Evolutionary conservation across 2,113 vertebrate genomes (phyloP).

Genomic region (Oxyura jamaicensis): DNA sequence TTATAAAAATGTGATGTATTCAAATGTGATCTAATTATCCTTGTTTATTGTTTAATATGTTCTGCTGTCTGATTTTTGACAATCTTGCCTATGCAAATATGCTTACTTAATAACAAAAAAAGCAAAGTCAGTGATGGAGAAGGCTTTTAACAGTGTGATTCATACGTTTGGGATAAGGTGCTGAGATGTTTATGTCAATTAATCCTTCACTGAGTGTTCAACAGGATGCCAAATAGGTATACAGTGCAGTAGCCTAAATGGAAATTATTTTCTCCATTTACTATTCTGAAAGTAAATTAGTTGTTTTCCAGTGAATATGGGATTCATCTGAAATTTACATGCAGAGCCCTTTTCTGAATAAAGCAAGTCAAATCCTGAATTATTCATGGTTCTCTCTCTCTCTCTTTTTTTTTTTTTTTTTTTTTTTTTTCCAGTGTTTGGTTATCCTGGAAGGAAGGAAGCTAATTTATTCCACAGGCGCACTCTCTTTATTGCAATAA

Average conservation of each 20-base stretch:
- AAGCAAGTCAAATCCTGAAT: slow-evolving; percentile 26
- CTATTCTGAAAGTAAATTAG: slow-evolving; percentile 25
- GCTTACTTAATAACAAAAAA: neutral
- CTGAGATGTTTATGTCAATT: neutral
- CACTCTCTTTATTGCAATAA: neutral
- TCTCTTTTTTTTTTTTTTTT: neutral
- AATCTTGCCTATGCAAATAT: neutral
- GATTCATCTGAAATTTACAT: slow-evolving; percentile 18
- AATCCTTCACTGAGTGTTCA: neutral
- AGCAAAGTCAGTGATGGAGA: neutral
- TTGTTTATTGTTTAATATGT: neutral
- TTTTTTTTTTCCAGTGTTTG: neutral
- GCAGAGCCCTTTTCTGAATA: neutral
- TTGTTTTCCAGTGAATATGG: slow-evolving; percentile 1
- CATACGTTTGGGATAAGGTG: neutral
- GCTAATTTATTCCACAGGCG: neutral
- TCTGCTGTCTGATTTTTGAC: neutral
- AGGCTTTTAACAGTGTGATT: neutral
- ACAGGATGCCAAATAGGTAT: neutral
- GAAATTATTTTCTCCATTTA: slow-evolving; percentile 18
- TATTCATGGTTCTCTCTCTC: neutral
- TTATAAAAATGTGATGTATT: neutral
- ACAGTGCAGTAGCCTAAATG: neutral
- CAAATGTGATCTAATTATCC: neutral
- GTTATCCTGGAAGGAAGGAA: neutral